Evolutionary conservation across 2,113 vertebrate species (phyloP).

Genomic region (Baryphthengus martii): DNA sequence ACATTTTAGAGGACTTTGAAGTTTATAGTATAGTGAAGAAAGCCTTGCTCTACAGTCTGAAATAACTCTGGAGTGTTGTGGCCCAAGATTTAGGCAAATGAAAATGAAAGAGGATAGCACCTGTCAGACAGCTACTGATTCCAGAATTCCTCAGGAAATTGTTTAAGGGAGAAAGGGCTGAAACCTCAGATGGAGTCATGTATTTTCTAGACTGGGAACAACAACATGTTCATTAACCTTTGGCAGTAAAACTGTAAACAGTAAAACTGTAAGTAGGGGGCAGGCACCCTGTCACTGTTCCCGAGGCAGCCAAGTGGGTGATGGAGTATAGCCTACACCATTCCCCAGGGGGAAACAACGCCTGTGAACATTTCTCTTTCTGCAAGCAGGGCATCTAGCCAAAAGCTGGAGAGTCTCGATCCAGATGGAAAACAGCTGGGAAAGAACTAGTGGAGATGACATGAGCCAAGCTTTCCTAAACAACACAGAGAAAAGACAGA

Average conservation of each 20-base stretch:
- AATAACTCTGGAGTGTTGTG: fast-evolving
- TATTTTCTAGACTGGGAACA: slow-evolving; percentile 1
- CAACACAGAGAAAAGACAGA: background rate
- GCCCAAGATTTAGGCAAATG: background rate
- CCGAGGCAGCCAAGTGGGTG: background rate
- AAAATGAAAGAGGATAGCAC: background rate
- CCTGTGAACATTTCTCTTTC: background rate
- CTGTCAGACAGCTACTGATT: background rate
- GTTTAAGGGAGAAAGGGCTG: background rate
- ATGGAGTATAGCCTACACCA: background rate
- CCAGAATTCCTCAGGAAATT: background rate
- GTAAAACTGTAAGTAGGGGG: background rate
- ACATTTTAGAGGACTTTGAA: background rate
- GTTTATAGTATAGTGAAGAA: background rate
- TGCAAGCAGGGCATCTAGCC: background rate
- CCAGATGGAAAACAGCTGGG: background rate
- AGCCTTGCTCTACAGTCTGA: background rate
- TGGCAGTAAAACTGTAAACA: slow-evolving; percentile 31
- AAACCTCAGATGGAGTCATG: background rate
- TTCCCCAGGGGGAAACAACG: background rate
- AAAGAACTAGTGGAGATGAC: background rate
- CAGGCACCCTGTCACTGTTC: slow-evolving; percentile 12
- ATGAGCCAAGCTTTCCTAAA: background rate
- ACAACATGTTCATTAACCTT: slow-evolving; percentile 44
- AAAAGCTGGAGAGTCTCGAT: background rate